phyloP scores from a whole-genome alignment of 1,140 invertebrate genomes.

The Drosophila serrata region DNA sequence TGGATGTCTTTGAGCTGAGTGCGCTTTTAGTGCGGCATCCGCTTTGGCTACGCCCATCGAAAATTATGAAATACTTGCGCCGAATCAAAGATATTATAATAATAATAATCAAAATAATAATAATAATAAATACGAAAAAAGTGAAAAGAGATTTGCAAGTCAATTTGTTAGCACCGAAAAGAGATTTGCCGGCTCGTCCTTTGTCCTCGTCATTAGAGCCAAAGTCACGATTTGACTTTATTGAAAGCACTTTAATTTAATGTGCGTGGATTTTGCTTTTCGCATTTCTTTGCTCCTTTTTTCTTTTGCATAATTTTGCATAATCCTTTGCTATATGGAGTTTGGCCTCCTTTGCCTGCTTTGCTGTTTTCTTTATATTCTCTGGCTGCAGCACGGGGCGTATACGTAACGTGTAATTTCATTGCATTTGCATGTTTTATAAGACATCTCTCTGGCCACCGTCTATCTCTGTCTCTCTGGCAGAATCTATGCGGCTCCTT shows the following conservation, averaged over 20 bases:
- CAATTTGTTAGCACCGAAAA: conserved; percentile 69
- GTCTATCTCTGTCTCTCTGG: not conserved
- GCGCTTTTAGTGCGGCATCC: conserved; percentile 78
- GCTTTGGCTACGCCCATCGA: conserved; percentile 47
- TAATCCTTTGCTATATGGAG: conserved; percentile 70
- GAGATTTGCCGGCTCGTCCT: conserved; percentile 49
- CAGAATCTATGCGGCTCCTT: conserved; percentile 62
- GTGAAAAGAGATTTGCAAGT: conserved; percentile 69
- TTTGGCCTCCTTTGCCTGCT: conserved; percentile 17
- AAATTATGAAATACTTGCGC: conserved; percentile 66
- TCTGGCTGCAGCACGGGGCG: conserved; percentile 60
- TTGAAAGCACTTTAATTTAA: conserved; percentile 84
- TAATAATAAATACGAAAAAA: conserved; percentile 22
- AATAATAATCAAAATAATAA: conserved; percentile 22
- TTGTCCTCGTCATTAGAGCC: conserved; percentile 69
- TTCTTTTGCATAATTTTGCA: conserved; percentile 76
- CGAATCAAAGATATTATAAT: conserved; percentile 43
- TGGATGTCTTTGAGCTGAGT: conserved; percentile 80
- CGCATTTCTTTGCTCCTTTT: not conserved
- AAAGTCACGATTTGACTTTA: conserved; percentile 83
- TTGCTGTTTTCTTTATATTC: conserved; percentile 15
- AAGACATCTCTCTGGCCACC: conserved; percentile 26
- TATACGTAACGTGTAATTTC: conserved; percentile 83
- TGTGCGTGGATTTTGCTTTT: conserved; percentile 75
- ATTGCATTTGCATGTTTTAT: conserved; percentile 82